Evolutionary conservation across 2,888 invertebrate genomes (phyloP), one percentile per base, ranked within the genome.

Genomic region (Tuberolachnus salignus): DNA sequence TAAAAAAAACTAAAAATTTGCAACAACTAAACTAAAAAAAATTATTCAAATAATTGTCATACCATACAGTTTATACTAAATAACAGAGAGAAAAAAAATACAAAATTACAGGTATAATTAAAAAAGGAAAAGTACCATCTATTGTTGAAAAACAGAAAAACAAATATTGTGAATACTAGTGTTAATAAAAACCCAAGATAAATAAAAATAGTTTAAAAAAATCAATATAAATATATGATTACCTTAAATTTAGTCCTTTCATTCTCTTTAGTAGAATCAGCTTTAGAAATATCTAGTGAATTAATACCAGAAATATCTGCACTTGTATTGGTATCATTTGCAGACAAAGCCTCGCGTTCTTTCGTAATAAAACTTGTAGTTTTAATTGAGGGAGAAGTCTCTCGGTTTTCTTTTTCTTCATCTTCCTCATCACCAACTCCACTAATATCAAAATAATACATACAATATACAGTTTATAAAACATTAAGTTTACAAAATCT

Each of bases 361-460:
- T 82, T 82, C 4, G 81, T 75, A n/a, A 81, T 81, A 59, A 82
- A 74, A 61, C 80, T 80, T 59, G 80, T 70, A 23, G 67, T 55
- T 53, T 64, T 74, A 42, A 80, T 75, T n/a, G 81, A 72, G 49
- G 71, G 80, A 53, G 80, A 42, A 14, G 75, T 82, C 80, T 82
- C 81, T 49, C 84, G 83, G 67, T 85, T 84, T 81, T 84, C 85
- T 53, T 83, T 83, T 57, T 84, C 84, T 44, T 84, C 83, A 26
- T 83, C 83, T 64, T 82, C 82, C 19, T 82, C 82, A 21, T 74
- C 8, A 64, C 69, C 57, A 64, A 81, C 34, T 71, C 81, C 72
- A 66, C 69, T 80, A 51, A 64, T 80, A 42, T 63, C 21, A 53
- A 74, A 64, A 80, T 51, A 42, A n/a, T 34, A 53, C 10, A 53